phyloP scores from a whole-genome alignment of 2,797 vertebrate species.

The Anabacerthia variegaticeps region DNA sequence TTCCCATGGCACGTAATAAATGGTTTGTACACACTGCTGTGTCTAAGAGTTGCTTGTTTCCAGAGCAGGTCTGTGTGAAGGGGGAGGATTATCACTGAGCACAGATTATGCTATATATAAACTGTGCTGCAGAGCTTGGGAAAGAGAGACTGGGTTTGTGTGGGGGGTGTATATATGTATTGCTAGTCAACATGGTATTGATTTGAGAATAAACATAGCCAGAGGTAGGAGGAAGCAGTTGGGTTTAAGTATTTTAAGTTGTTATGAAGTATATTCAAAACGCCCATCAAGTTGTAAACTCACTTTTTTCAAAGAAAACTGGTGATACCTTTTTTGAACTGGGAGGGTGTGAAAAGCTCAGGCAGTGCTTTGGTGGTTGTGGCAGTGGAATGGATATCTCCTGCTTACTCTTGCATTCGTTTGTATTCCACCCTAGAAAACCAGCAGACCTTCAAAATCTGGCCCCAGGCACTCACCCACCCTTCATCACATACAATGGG shows the following conservation, averaged over 20 bases:
- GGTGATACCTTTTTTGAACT: not conserved
- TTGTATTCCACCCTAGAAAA: conserved; percentile 82
- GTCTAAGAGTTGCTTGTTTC: not conserved
- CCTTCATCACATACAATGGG: conserved; percentile 95
- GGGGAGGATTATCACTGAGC: conserved; percentile 26
- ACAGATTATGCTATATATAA: conserved; percentile 55
- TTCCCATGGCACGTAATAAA: not conserved
- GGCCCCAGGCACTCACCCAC: conserved; percentile 96
- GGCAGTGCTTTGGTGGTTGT: not conserved
- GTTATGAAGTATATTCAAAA: not conserved
- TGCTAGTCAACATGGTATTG: not conserved
- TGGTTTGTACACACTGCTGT: not conserved
- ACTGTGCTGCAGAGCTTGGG: not conserved
- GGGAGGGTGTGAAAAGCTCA: not conserved
- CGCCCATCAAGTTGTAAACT: not conserved
- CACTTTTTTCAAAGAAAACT: not conserved
- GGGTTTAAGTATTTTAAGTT: not conserved
- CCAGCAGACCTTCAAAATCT: conserved; percentile 97
- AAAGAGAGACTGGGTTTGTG: not conserved
- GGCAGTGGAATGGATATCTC: not conserved
- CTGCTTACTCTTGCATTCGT: not conserved
- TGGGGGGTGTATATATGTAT: not conserved
- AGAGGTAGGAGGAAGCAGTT: not conserved
- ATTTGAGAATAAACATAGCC: not conserved
- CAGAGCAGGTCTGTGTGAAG: conserved; percentile 1